Percentiles rank a stretch among this genome's conserved stretches.
These are phyloP conservation scores for Leptopilina myrica DNA, from an alignment of 2,888 invertebrate genomes.

Conservation along the genomic window DNA sequence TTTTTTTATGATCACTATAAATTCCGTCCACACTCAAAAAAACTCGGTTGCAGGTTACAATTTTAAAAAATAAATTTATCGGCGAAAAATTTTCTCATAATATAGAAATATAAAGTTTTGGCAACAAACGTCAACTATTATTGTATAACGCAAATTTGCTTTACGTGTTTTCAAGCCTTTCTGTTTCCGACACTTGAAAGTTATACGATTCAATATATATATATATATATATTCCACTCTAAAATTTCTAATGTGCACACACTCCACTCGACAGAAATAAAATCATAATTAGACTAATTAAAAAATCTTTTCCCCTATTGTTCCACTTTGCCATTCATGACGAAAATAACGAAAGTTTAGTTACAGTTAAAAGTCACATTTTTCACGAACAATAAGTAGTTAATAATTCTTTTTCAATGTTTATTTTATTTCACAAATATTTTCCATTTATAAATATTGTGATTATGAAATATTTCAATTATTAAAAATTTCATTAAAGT, in stretches of 20 bases:
- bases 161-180: slow-evolving; percentile 13
- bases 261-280: neutral
- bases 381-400: too few species aligned
- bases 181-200: slow-evolving; percentile 12
- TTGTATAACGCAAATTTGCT: slow-evolving; percentile 25
- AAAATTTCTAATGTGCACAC: slow-evolving; percentile 1
- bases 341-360: neutral
- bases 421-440: neutral
- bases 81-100: slow-evolving; percentile 27
- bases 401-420: neutral
- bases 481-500: too few species aligned
- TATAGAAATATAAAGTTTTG: neutral
- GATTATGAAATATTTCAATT: too few species aligned
- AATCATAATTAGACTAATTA: slow-evolving; percentile 5
- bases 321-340: neutral
- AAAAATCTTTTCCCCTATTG: neutral
- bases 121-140: slow-evolving; percentile 27
- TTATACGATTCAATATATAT: neutral
- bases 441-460: neutral
- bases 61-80: slow-evolving; percentile 12
- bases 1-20: neutral
- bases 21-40: neutral
- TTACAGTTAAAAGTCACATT: too few species aligned
- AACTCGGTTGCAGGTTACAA: neutral
- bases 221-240: neutral